Conservation (phyloP, 2,113 vertebrate species). For the Delphinapterus leucas region DNA sequence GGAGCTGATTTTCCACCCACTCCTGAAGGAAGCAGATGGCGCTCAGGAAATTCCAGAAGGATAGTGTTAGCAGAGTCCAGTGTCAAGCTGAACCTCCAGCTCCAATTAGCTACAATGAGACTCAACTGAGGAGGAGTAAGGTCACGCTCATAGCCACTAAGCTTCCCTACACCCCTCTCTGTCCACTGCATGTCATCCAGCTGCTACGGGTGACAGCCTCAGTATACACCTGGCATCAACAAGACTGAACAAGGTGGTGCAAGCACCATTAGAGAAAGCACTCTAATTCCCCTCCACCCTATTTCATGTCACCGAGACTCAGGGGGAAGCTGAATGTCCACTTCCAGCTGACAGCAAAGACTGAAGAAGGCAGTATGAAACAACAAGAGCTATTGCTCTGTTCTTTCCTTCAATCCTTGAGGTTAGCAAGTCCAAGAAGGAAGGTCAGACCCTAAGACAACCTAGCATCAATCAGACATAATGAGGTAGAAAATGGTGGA, state of each 20-base stretch:
- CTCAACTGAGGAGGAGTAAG: too few species aligned
- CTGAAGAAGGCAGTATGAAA: not conserved
- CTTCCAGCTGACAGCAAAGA: not conserved
- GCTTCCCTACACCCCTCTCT: not conserved
- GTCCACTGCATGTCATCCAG: too few species aligned
- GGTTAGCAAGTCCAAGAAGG: not conserved
- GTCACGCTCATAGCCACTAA: too few species aligned
- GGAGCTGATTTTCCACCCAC: not conserved
- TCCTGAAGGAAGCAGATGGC: not conserved
- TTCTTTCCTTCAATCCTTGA: not conserved
- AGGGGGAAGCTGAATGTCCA: not conserved
- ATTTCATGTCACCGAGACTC: not conserved
- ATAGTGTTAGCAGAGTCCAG: not conserved
- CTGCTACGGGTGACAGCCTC: not conserved
- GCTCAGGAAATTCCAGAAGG: not conserved
- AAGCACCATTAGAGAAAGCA: not conserved
- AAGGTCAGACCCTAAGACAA: not conserved
- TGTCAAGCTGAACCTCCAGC: not conserved
- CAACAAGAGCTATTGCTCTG: not conserved
- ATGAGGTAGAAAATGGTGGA: not conserved
- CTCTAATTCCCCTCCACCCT: accelerated
- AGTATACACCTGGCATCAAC: not conserved
- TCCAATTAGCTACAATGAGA: not conserved
- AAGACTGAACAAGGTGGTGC: not conserved
- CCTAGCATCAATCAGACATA: not conserved